Base-by-base conservation (phyloP, 2,113 vertebrate species). In the Syngnathus floridae region DNA sequence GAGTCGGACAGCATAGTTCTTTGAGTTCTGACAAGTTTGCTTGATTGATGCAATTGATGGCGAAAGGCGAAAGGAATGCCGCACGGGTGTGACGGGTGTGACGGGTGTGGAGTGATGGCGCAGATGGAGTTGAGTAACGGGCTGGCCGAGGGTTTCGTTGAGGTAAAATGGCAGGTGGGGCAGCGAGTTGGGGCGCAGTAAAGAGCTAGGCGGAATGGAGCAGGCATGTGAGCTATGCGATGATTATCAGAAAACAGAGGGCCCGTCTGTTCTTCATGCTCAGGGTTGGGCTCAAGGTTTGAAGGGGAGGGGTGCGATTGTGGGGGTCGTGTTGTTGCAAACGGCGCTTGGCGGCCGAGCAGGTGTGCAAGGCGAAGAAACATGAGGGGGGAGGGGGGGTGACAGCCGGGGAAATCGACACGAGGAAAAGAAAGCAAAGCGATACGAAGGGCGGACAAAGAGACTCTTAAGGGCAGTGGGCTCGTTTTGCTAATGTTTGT, bases 151-250 rank as follows among this genome's bases (percentile, higher is more conserved):
- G 70, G 74, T 68, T 69, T 71, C 74, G 66, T 73, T 69, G 78
- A 83, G 82, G 84, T 87, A 79, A 84, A 61, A 60, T 78, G 81
- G 79, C 78, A 77, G 78, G 70, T 61, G 45, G 64, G 76, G 79
- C 66, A 56, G 46, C 26, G 69, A 66, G 64, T 21, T 57, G 69
- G 21, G 43, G 59, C n/a, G 79, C 67, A 75, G 73, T 80, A 73
- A 45, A 72, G 62, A 55, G 31, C 67, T 37, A 65, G 52, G 67
- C 71, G 69, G 48, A 76, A 72, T 74, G 59, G 69, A 86, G 70
- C 72, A 88, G 79, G 87, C 84, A 90, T 88, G 87, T 71, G 52
- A 88, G 88, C 84, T 86, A 90, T 89, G 90, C 78, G 88, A 89
- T 88, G 85, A 90, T 88, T 90, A 89, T 88, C 86, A 80, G 76